A percentile compares a stretch with the other conserved stretches of the same genome.
Evolutionary conservation across 2,797 vertebrate genomes (phyloP).

Genomic region (Calcarius lapponicus): DNA sequence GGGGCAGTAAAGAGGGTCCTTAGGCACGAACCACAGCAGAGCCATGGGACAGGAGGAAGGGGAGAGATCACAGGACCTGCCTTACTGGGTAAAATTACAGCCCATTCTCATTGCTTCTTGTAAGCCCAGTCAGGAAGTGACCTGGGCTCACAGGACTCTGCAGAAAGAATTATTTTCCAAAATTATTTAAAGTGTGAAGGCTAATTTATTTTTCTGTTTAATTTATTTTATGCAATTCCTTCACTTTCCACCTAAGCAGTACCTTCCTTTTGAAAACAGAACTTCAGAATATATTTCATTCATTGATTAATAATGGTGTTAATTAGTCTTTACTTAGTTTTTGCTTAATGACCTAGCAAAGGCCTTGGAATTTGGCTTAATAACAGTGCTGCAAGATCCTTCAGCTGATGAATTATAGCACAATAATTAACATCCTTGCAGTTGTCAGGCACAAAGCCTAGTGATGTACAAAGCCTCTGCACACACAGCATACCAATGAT

Average conservation of each 20-base stretch:
- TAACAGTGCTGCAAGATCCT: slow-evolving; percentile 34
- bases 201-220: not conserved
- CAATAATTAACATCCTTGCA: slow-evolving; percentile 60
- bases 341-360: slow-evolving; percentile 47
- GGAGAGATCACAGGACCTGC: not conserved
- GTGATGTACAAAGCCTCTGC: slow-evolving; percentile 21
- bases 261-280: not conserved
- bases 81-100: not conserved
- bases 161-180: not conserved
- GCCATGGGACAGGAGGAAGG: not conserved
- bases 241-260: not conserved
- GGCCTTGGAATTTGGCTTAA: slow-evolving; percentile 2
- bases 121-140: not conserved
- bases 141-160: not conserved
- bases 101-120: not conserved
- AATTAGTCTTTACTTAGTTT: slow-evolving; percentile 34
- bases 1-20: not conserved
- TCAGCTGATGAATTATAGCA: slow-evolving; percentile 42
- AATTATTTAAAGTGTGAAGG: not conserved
- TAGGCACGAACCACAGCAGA: not conserved
- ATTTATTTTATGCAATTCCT: not conserved
- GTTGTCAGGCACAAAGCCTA: slow-evolving; percentile 45
- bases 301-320: not conserved
- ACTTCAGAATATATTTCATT: not conserved
- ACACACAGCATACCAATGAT: slow-evolving; percentile 1